Percentiles rank a stretch among this genome's conserved stretches.
These are phyloP conservation scores for Tipula confusa DNA, from an alignment of 2,888 invertebrate genomes.

Conservation along the genomic window DNA sequence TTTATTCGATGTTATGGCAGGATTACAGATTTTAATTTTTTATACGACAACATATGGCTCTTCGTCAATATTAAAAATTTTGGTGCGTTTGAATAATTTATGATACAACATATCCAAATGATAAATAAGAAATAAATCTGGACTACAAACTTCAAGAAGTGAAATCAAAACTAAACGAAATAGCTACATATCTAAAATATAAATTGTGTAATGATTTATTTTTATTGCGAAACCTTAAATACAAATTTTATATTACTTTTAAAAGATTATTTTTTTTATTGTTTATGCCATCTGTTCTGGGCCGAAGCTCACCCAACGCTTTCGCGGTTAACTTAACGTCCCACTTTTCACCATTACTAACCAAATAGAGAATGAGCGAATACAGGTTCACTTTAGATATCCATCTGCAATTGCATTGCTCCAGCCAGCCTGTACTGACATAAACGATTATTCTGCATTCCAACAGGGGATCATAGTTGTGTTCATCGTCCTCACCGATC, in stretches of 20 bases:
- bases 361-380: no score
- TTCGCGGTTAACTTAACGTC: no score
- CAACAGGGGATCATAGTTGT: no score
- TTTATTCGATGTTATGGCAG: not conserved
- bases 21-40: not conserved
- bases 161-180: not conserved
- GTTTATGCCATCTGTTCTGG: no score
- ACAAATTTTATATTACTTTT: not conserved
- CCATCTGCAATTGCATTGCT: no score
- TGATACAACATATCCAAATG: not conserved
- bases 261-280: not conserved
- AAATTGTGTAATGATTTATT: not conserved
- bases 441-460: no score
- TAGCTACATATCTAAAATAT: not conserved
- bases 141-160: not conserved
- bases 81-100: slow-evolving; percentile 9
- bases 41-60: not conserved
- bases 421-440: no score
- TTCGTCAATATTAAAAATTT: not conserved
- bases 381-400: no score
- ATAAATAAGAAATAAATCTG: not conserved
- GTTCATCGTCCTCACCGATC: no score
- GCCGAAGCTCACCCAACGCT: no score
- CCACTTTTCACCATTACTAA: no score
- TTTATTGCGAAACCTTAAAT: not conserved